Percentiles rank a stretch among this genome's conserved stretches.
Conservation (phyloP, 2,888 invertebrate species). For the Andricus quercusramuli region DNA sequence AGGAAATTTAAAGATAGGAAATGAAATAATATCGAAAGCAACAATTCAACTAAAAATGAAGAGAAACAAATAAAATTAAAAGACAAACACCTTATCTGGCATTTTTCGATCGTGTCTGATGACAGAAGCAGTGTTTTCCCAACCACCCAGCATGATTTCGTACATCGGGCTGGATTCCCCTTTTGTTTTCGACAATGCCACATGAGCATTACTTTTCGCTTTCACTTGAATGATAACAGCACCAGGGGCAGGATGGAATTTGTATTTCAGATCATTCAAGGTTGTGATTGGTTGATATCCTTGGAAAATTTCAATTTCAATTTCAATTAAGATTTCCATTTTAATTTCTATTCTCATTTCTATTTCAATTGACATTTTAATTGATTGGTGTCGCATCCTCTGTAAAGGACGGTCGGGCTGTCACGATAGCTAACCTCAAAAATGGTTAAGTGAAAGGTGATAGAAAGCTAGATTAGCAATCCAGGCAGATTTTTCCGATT, state of each 20-base stretch:
- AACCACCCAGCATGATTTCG: constrained; percentile 85
- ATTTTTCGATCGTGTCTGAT: constrained; percentile 83
- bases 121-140: constrained; percentile 84
- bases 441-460: too few species aligned
- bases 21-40: background rate
- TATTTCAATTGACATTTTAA: background rate
- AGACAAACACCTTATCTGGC: constrained; percentile 82
- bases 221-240: constrained; percentile 81
- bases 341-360: background rate
- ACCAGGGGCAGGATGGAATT: constrained; percentile 81
- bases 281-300: constrained; percentile 81
- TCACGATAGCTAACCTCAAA: too few species aligned
- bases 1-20: too few species aligned
- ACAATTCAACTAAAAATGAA: background rate
- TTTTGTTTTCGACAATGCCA: constrained; percentile 81
- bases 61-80: background rate
- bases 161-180: constrained; percentile 83
- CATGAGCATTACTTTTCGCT: constrained; percentile 84
- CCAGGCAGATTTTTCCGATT: too few species aligned
- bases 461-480: too few species aligned
- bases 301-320: constrained; percentile 63
- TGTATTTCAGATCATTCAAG: constrained; percentile 82
- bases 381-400: too few species aligned
- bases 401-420: too few species aligned
- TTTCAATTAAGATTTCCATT: background rate